These are phyloP conservation scores for Lagorchestes hirsutus DNA, from an alignment of 2,797 vertebrate species.

Conservation along the genomic window DNA sequence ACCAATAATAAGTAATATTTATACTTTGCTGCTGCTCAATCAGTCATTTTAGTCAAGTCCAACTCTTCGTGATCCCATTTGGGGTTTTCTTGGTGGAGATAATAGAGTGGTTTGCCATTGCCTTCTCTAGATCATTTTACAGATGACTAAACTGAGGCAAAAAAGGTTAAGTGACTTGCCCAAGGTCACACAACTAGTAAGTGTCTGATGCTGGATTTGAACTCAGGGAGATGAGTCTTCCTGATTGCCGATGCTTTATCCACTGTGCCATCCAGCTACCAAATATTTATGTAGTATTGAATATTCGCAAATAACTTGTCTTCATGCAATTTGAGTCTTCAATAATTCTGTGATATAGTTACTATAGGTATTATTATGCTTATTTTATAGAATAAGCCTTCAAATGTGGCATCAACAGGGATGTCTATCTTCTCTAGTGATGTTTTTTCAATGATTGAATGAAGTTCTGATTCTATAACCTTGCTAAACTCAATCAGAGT, in stretches of 20 bases:
- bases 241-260: background rate
- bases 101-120: background rate
- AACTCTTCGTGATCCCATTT: background rate
- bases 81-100: background rate
- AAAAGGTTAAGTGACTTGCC: background rate
- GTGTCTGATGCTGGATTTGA: background rate
- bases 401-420: background rate
- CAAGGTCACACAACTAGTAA: background rate
- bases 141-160: background rate
- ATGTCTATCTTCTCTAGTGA: background rate
- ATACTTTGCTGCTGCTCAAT: background rate
- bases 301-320: background rate
- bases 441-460: background rate
- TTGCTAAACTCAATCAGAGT: background rate
- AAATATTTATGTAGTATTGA: background rate
- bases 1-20: background rate
- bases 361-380: background rate
- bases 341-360: background rate
- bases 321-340: background rate
- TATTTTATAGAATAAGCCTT: background rate
- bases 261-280: background rate
- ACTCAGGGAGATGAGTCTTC: background rate
- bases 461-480: background rate
- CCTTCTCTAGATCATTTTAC: background rate
- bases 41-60: background rate